A percentile compares a stretch with the other conserved stretches of the same genome.
These are phyloP conservation scores for Meles meles DNA, from an alignment of 2,113 vertebrate genomes.

Conservation along the genomic window DNA sequence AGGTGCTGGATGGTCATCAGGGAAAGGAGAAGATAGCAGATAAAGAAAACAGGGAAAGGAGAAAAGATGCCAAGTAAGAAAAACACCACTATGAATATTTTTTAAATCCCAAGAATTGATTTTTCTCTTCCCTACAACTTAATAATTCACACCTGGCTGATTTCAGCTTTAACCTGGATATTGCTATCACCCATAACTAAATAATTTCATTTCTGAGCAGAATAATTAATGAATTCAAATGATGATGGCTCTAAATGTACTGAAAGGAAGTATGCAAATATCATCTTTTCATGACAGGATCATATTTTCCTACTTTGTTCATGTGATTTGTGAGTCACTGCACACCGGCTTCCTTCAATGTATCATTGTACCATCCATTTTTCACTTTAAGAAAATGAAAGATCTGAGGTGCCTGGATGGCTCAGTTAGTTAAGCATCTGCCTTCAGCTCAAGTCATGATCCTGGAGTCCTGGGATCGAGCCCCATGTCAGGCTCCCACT, in stretches of 20 bases:
- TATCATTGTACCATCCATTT: background rate
- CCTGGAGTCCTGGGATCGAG: too few relatives aligned
- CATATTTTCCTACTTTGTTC: conserved; percentile 60
- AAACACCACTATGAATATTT: background rate
- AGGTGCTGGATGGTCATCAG: background rate
- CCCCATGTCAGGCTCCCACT: too few relatives aligned
- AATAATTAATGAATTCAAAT: conserved; percentile 53
- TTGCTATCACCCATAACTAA: conserved; percentile 53
- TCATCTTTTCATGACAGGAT: conserved; percentile 45
- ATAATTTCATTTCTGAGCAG: conserved; percentile 62
- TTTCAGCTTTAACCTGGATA: conserved; percentile 46
- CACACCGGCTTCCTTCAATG: background rate
- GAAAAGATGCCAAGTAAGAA: background rate
- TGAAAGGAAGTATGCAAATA: conserved; percentile 62
- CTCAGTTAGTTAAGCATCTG: background rate
- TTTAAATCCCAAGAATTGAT: background rate
- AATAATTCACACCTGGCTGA: background rate
- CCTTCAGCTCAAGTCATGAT: background rate
- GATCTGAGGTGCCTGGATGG: background rate
- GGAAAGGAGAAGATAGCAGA: background rate
- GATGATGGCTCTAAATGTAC: conserved; percentile 39
- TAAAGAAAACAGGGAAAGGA: conserved; percentile 19
- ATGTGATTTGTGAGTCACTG: conserved; percentile 58
- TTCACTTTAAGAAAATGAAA: conserved; percentile 32
- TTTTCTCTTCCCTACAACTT: conserved; percentile 53